Evolutionary conservation across 2,113 vertebrate species (phyloP).

Genomic region (Podocnemis expansa): DNA sequence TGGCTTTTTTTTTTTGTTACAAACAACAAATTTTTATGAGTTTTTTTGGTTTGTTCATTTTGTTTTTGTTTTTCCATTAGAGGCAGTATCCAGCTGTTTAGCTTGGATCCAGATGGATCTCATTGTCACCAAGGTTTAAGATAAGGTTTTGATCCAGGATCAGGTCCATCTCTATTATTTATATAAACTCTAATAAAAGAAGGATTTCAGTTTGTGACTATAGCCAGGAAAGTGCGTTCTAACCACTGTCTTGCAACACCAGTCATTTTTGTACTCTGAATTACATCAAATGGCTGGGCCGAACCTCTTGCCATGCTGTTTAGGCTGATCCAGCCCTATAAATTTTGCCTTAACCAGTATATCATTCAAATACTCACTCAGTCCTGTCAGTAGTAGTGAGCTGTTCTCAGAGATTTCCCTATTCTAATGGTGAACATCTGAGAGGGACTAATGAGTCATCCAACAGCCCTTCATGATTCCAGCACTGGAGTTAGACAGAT

Average conservation of each 20-base stretch:
- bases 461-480: slow-evolving; percentile 32
- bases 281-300: slow-evolving; percentile 40
- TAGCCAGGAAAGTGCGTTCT: slow-evolving; percentile 35
- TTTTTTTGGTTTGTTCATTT: not conserved
- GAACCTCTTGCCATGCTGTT: slow-evolving; percentile 52
- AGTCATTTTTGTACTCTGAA: slow-evolving; percentile 36
- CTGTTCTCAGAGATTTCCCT: slow-evolving; percentile 27
- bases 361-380: slow-evolving; percentile 30
- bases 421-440: slow-evolving; percentile 44
- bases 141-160: not conserved
- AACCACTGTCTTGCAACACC: slow-evolving; percentile 44
- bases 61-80: not conserved
- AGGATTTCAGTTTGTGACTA: not conserved
- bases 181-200: not conserved
- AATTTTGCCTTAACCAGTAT: slow-evolving; percentile 42
- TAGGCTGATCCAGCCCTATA: slow-evolving; percentile 37
- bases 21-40: not conserved
- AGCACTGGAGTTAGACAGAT: not conserved
- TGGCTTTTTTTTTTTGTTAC: not conserved
- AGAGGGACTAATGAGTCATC: slow-evolving; percentile 14
- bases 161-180: not conserved
- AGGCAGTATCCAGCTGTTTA: not conserved
- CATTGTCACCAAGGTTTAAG: not conserved
- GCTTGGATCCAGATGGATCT: not conserved
- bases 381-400: not conserved